Evolutionary conservation across 2,113 vertebrate genomes (phyloP).

Genomic region (Anoplopoma fimbria): DNA sequence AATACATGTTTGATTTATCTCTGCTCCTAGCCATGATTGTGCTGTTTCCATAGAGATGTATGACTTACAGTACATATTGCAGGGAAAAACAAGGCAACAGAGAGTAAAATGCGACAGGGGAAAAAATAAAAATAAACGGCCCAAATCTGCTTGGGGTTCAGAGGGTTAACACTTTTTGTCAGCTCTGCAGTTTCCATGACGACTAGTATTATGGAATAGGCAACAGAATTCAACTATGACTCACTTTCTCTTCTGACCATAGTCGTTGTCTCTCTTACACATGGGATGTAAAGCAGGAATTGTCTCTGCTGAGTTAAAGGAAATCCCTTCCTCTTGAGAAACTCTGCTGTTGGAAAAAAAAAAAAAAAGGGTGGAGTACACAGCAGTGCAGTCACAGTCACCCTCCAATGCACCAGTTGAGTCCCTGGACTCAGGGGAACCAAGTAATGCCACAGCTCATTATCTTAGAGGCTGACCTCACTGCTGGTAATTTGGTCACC

Average conservation of each 20-base stretch:
- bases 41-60: background rate
- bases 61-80: background rate
- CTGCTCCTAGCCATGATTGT: background rate
- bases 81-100: background rate
- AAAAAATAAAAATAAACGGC: background rate
- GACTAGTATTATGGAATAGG: constrained; percentile 62
- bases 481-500: constrained; percentile 40
- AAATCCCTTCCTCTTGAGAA: constrained; percentile 49
- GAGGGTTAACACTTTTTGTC: constrained; percentile 62
- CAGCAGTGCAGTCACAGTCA: background rate
- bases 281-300: constrained; percentile 34
- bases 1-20: background rate
- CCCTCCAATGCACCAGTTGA: constrained; percentile 13
- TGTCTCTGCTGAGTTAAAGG: constrained; percentile 46
- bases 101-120: background rate
- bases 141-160: background rate
- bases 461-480: constrained; percentile 50
- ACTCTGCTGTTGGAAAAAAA: constrained; percentile 34
- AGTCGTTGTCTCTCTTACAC: constrained; percentile 35
- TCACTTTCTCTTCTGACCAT: constrained; percentile 53
- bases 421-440: constrained; percentile 31
- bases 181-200: constrained; percentile 78
- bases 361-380: constrained; percentile 36
- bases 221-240: constrained; percentile 57
- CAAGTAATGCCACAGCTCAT: constrained; percentile 49